Percentiles rank a stretch among this genome's conserved stretches.
phyloP scores from a whole-genome alignment of 2,113 vertebrate genomes.

The Furnarius figulus region DNA sequence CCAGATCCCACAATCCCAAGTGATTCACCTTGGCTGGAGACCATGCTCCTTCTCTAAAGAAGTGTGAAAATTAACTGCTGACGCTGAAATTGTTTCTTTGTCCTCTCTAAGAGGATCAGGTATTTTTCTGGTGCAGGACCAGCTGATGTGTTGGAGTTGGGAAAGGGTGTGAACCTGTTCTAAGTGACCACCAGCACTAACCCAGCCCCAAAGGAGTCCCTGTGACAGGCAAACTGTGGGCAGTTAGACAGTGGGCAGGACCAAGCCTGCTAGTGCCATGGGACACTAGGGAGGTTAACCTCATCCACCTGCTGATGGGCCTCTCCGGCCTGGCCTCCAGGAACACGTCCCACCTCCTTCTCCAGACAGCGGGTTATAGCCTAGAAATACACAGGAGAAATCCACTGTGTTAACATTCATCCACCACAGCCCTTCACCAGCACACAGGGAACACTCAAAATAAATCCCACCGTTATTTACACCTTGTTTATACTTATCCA shows the following conservation, averaged over 20 bases:
- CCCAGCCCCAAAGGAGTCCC: constrained; percentile 12
- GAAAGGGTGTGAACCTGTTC: background rate
- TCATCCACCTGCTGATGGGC: constrained; percentile 90
- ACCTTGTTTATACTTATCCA: background rate
- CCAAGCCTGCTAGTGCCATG: constrained; percentile 38
- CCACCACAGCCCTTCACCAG: background rate
- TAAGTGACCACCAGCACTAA: background rate
- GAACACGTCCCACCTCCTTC: constrained; percentile 86
- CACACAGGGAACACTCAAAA: background rate
- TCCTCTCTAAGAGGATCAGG: background rate
- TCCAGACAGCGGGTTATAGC: constrained; percentile 89
- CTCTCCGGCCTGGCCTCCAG: constrained; percentile 91
- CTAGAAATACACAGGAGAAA: constrained; percentile 67
- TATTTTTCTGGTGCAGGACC: background rate
- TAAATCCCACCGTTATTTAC: background rate
- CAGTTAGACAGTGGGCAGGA: constrained; percentile 48
- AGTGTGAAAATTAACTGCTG: background rate
- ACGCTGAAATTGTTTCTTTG: background rate
- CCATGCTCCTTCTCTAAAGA: accelerated
- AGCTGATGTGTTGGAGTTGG: background rate
- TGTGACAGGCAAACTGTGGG: constrained; percentile 64
- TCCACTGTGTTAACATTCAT: background rate
- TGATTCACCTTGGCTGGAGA: background rate
- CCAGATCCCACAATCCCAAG: background rate
- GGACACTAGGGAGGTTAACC: constrained; percentile 77